phyloP scores from a whole-genome alignment of 2,113 vertebrate genomes.

The Manacus vitellinus region DNA sequence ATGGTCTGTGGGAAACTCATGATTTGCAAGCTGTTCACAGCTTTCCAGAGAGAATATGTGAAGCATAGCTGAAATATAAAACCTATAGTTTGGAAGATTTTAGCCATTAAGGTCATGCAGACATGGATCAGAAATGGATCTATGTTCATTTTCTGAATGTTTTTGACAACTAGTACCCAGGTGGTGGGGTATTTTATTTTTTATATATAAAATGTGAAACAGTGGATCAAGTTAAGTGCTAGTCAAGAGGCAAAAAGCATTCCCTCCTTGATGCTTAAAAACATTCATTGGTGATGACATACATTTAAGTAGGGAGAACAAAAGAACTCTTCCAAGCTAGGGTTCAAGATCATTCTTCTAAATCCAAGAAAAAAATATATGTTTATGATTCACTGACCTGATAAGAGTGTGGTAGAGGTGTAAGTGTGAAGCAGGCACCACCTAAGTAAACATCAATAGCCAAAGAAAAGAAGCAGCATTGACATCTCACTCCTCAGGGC shows the following conservation, averaged over 20 bases:
- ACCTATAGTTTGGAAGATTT: not conserved
- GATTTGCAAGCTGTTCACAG: not conserved
- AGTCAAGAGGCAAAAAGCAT: not conserved
- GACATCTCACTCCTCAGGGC: not conserved
- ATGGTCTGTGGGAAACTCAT: not conserved
- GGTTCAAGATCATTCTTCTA: not conserved
- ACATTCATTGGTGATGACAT: not conserved
- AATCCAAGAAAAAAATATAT: not conserved
- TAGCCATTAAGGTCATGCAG: not conserved
- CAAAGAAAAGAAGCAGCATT: not conserved
- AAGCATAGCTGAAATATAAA: not conserved
- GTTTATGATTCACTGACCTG: not conserved
- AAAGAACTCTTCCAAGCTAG: not conserved
- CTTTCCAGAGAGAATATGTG: not conserved
- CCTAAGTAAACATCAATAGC: not conserved
- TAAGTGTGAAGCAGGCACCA: not conserved
- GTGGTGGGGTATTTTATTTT: not conserved
- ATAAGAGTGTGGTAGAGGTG: fast-evolving
- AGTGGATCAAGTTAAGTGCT: not conserved
- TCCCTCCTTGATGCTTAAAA: not conserved
- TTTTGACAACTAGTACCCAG: not conserved
- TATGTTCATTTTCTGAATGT: not conserved
- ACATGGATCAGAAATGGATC: not conserved
- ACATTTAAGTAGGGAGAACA: not conserved
- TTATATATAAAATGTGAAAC: not conserved